A percentile compares a stretch with the other conserved stretches of the same genome.
phyloP scores from a whole-genome alignment of 2,888 invertebrate genomes.

The Pheosia gnoma region DNA sequence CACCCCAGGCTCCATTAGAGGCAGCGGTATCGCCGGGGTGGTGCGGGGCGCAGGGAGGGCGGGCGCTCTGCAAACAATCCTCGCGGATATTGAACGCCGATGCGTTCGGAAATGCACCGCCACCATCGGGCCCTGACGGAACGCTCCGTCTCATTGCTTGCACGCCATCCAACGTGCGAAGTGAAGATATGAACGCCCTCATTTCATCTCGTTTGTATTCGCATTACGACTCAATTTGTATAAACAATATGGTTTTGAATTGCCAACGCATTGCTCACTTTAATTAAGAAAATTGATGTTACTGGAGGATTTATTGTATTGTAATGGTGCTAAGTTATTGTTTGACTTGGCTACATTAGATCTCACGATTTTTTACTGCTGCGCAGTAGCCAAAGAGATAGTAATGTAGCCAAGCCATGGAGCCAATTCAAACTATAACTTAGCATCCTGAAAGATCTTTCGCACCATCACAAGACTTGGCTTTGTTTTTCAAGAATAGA shows the following conservation, averaged over 20 bases:
- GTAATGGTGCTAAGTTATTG: too few species aligned
- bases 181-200: conserved; percentile 72
- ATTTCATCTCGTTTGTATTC: conserved; percentile 67
- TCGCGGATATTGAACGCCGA: conserved; percentile 82
- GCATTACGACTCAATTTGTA: conserved; percentile 48
- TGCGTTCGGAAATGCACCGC: conserved; percentile 79
- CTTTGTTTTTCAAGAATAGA: too few species aligned
- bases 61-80: conserved; percentile 77
- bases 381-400: too few species aligned
- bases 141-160: conserved; percentile 69
- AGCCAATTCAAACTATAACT: too few species aligned
- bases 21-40: conserved; percentile 45
- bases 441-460: too few species aligned
- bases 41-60: conserved; percentile 37
- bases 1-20: conserved; percentile 63
- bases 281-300: background rate
- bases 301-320: too few species aligned
- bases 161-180: conserved; percentile 68
- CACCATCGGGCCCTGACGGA: conserved; percentile 44
- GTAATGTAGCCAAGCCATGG: too few species aligned
- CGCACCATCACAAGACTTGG: too few species aligned
- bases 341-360: too few species aligned
- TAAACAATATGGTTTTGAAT: conserved; percentile 31
- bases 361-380: too few species aligned
- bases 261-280: conserved; percentile 10